Conservation (phyloP, 1,140 invertebrate genomes). For the Orius laevigatus region DNA sequence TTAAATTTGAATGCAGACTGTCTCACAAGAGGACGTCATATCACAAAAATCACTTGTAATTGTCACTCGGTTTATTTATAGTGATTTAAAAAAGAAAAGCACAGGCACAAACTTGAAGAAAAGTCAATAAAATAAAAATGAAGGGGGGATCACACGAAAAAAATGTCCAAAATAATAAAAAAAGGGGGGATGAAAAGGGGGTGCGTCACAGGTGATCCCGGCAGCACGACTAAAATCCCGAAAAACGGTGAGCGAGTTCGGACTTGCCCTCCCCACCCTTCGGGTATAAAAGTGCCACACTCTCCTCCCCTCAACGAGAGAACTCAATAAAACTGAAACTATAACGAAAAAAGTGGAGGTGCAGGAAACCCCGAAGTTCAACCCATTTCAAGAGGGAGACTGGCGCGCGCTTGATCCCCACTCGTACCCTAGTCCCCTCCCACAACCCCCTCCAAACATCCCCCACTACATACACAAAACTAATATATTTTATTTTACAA, state of each 20-base stretch:
- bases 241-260: constrained; percentile 9
- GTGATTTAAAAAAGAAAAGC: too few relatives aligned
- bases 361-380: constrained; percentile 3
- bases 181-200: constrained; percentile 1
- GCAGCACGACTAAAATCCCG: constrained; percentile 8
- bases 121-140: not conserved
- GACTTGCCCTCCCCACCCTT: constrained; percentile 1
- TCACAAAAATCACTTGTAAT: too few relatives aligned
- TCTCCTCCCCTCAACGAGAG: constrained; percentile 5
- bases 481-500: not conserved
- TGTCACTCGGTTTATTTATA: too few relatives aligned
- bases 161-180: not conserved
- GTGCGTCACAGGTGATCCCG: constrained; percentile 3
- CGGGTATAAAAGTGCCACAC: not conserved
- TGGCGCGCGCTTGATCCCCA: not conserved
- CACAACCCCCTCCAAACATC: not conserved
- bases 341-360: constrained; percentile 10
- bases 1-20: too few relatives aligned
- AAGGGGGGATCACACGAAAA: not conserved
- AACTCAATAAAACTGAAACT: constrained; percentile 9
- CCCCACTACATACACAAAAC: not conserved
- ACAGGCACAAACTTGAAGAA: too few relatives aligned
- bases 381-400: constrained; percentile 9
- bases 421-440: not conserved
- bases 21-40: too few relatives aligned